Evolutionary conservation across 2,888 invertebrate genomes (phyloP).

Genomic region (Junonia oenone): DNA sequence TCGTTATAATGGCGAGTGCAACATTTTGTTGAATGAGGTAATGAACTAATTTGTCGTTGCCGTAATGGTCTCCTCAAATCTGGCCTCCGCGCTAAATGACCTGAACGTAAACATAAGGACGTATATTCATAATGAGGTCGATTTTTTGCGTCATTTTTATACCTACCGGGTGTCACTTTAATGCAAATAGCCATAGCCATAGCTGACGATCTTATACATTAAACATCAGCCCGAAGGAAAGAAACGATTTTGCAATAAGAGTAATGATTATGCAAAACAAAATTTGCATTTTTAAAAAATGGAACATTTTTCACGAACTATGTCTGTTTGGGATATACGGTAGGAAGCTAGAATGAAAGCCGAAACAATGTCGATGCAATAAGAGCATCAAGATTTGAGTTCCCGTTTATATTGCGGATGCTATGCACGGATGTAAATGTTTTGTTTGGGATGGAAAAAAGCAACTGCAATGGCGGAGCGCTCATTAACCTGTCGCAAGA

Average conservation of each 20-base stretch:
- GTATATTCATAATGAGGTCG: conserved; percentile 9
- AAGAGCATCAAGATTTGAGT: not conserved
- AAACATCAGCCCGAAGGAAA: too few species aligned
- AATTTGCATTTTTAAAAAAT: too few species aligned
- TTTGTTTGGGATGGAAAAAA: conserved; percentile 19
- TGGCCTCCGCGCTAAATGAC: conserved; percentile 41
- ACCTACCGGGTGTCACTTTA: not conserved
- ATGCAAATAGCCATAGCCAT: not conserved
- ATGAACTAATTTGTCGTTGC: conserved; percentile 53
- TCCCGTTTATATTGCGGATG: conserved; percentile 4
- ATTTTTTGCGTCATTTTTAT: conserved; percentile 11
- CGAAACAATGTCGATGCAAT: conserved; percentile 4
- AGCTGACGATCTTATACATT: too few species aligned
- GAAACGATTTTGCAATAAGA: too few species aligned
- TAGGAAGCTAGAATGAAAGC: not conserved
- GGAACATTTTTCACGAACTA: too few species aligned
- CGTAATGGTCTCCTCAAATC: conserved; percentile 46
- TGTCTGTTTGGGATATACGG: too few species aligned
- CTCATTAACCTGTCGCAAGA: conserved; percentile 21
- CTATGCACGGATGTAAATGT: conserved; percentile 10
- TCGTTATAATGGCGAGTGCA: conserved; percentile 30
- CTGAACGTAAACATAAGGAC: conserved; percentile 34
- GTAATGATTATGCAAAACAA: too few species aligned
- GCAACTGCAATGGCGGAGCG: conserved; percentile 19
- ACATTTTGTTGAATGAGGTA: conserved; percentile 44